Evolutionary conservation across 2,113 vertebrate genomes (phyloP).

Genomic region (Psittacula cyanocephala): DNA sequence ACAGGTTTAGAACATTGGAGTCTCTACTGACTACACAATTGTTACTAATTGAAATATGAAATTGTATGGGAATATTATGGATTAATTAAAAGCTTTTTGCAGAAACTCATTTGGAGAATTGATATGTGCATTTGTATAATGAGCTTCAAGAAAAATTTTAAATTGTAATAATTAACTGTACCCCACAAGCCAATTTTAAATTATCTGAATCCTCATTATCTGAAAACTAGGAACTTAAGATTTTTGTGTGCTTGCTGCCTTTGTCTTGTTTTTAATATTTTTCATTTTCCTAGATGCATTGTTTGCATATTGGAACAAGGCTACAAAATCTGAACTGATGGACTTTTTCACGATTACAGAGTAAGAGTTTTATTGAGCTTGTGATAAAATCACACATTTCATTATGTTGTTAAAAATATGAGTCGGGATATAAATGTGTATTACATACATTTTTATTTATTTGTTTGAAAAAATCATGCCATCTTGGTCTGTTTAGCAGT

Average conservation of each 20-base stretch:
- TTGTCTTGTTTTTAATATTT: not conserved
- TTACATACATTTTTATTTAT: not conserved
- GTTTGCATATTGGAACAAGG: constrained; percentile 98
- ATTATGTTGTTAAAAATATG: not conserved
- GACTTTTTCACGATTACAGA: constrained; percentile 97
- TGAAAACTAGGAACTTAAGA: not conserved
- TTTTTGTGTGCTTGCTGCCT: not conserved
- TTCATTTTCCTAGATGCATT: constrained; percentile 84
- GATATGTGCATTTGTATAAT: not conserved
- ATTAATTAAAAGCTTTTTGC: not conserved
- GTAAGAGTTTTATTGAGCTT: constrained; percentile 76
- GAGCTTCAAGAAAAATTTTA: not conserved
- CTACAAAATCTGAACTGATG: constrained; percentile 91
- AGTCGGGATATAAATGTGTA: not conserved
- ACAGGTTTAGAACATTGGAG: not conserved
- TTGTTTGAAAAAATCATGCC: not conserved
- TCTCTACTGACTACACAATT: not conserved
- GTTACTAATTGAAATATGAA: not conserved
- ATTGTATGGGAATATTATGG: not conserved
- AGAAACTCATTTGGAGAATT: not conserved
- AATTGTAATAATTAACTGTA: not conserved
- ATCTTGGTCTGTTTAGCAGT: not conserved
- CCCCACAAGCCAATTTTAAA: not conserved
- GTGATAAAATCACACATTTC: not conserved
- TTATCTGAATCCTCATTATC: not conserved